These are phyloP conservation scores for Cynocephalus volans DNA, from an alignment of 2,113 vertebrate genomes.

Conservation along the genomic window DNA sequence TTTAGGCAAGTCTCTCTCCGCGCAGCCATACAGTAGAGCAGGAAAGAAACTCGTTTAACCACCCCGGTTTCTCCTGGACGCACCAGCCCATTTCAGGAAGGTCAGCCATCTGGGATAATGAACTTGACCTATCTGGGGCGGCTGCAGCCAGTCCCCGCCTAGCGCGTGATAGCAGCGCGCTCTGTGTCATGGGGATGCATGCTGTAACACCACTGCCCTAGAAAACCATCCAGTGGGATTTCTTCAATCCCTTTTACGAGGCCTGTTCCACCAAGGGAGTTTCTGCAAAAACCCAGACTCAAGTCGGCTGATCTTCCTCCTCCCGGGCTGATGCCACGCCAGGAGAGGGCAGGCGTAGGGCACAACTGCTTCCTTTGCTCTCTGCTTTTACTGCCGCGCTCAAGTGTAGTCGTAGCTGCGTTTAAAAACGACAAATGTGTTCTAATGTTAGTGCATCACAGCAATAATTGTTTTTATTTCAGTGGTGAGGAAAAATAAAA, in stretches of 20 bases:
- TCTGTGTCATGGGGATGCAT: neutral
- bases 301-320: neutral
- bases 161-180: accelerated
- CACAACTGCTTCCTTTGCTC: constrained; percentile 79
- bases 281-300: neutral
- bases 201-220: neutral
- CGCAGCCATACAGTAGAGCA: neutral
- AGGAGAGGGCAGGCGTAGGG: constrained; percentile 81
- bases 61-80: neutral
- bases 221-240: constrained; percentile 62
- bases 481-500: constrained; percentile 84
- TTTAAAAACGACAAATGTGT: constrained; percentile 87
- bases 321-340: constrained; percentile 77
- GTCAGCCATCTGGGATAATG: neutral
- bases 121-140: neutral
- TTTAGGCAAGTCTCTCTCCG: neutral
- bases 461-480: constrained; percentile 91
- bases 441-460: constrained; percentile 88
- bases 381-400: constrained; percentile 75
- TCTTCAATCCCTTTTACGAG: constrained; percentile 75
- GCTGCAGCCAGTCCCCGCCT: accelerated
- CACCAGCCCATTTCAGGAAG: neutral
- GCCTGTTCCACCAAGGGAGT: constrained; percentile 70
- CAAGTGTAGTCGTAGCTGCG: constrained; percentile 82
- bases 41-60: neutral